A percentile compares a stretch with the other conserved stretches of the same genome.
Conservation (phyloP, 2,888 invertebrate species). For the Catonia carolina region DNA sequence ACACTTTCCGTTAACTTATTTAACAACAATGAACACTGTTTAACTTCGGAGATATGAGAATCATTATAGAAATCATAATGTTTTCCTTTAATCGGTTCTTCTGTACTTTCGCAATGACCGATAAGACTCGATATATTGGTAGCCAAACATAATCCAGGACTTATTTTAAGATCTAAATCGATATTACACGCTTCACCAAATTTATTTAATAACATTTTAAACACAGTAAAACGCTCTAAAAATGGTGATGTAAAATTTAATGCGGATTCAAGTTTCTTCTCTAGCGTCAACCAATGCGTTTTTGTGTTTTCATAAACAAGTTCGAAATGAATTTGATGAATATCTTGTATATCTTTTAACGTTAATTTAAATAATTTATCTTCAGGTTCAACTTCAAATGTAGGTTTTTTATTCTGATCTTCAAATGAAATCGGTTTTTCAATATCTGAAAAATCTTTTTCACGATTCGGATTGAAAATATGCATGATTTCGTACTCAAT, state of each 20-base stretch:
- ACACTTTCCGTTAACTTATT: slow-evolving; percentile 56
- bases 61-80: slow-evolving; percentile 74
- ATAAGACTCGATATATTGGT: slow-evolving; percentile 46
- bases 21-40: slow-evolving; percentile 63
- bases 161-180: slow-evolving; percentile 48
- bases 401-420: slow-evolving; percentile 36
- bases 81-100: slow-evolving; percentile 23
- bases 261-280: slow-evolving; percentile 39
- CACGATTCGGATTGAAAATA: slow-evolving; percentile 56
- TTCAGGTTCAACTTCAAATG: slow-evolving; percentile 37
- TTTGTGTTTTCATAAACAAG: slow-evolving; percentile 50
- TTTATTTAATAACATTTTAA: slow-evolving; percentile 50
- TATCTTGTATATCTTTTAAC: slow-evolving; percentile 51
- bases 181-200: slow-evolving; percentile 49
- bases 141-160: slow-evolving; percentile 54
- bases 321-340: slow-evolving; percentile 55
- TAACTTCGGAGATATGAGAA: slow-evolving; percentile 69
- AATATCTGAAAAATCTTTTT: slow-evolving; percentile 64
- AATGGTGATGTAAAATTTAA: slow-evolving; percentile 45
- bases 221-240: slow-evolving; percentile 53
- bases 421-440: slow-evolving; percentile 46
- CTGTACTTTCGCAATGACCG: slow-evolving; percentile 41
- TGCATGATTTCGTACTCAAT: slow-evolving; percentile 57
- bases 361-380: slow-evolving; percentile 38
- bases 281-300: slow-evolving; percentile 53